Base-by-base conservation (phyloP, 2,888 invertebrate genomes). In the Caenorhabditis sp. region DNA sequence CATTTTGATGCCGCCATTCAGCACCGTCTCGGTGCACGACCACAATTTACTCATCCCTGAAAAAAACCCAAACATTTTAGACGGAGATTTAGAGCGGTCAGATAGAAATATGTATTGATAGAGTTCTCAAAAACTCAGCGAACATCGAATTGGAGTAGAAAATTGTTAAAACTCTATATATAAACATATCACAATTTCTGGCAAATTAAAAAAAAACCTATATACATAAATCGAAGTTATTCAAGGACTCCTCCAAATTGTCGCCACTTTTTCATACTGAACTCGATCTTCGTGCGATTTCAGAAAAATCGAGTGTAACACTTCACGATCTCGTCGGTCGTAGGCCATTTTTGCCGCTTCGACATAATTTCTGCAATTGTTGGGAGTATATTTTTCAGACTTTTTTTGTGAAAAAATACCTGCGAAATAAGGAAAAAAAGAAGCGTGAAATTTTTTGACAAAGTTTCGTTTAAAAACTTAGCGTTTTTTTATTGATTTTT, bases 321-420 rank as follows among this genome's bases (percentile, higher is more conserved):
- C 58, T 1, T 76, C 71, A 6, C 64, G 63, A 54, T 80, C 81
- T 14, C 76, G 61, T 31, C 78, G 60, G 58, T 81, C 81, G 51
- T 64, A 81, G 0, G 81, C 82, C 36, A 80, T 27, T 27, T 81
- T 81, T 0, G 81, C 81, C 1, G 83, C 83, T 50, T 62, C 69
- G 19, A 78, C 69, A 58, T 69, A 79, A 43, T 43, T 43, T 17
- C 43, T 43, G 24, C 10, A 53, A 53, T 12, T 53, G 4, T 27
- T 24, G 58, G 6, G 12, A 5, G 5, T 6, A 19, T 58, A 10
- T 27, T 8, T 5, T 12, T 31, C 14, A 0, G 31, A 43, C 31
- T 57, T 31, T 57, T 24, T n/a, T n/a, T n/a, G n/a, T n/a, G n/a
- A n/a, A n/a, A n/a, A n/a, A n/a, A n/a, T n/a, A n/a, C n/a, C n/a